Conservation (phyloP, 2,113 vertebrate genomes). For the Dinomys branickii region DNA sequence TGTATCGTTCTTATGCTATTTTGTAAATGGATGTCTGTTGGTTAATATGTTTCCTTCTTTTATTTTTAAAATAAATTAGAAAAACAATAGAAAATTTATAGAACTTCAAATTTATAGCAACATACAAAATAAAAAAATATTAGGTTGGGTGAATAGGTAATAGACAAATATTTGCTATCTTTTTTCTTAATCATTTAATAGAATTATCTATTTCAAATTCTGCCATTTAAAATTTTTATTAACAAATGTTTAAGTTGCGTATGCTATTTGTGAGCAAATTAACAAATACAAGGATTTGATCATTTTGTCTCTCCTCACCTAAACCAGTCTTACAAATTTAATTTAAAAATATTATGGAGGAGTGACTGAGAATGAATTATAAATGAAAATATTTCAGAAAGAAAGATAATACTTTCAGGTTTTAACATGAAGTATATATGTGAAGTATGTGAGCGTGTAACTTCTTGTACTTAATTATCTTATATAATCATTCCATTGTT, state of each 20-base stretch:
- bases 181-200: not conserved
- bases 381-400: not conserved
- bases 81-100: not conserved
- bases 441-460: not conserved
- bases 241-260: not conserved
- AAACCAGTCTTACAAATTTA: not conserved
- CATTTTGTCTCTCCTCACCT: not conserved
- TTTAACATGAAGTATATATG: not conserved
- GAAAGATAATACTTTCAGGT: not conserved
- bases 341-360: not conserved
- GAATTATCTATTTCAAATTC: not conserved
- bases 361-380: not conserved
- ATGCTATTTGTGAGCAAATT: not conserved
- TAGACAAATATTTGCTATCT: not conserved
- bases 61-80: too few species aligned
- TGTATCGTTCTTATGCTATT: too few species aligned
- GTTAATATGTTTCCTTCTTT: too few species aligned
- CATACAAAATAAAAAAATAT: not conserved
- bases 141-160: not conserved
- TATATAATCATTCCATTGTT: not conserved
- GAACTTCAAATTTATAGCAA: not conserved
- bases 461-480: not conserved
- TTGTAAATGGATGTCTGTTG: too few species aligned
- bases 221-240: not conserved
- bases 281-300: not conserved